These are phyloP conservation scores for Oreamnos americanus DNA, from an alignment of 2,113 vertebrate species.

Conservation along the genomic window DNA sequence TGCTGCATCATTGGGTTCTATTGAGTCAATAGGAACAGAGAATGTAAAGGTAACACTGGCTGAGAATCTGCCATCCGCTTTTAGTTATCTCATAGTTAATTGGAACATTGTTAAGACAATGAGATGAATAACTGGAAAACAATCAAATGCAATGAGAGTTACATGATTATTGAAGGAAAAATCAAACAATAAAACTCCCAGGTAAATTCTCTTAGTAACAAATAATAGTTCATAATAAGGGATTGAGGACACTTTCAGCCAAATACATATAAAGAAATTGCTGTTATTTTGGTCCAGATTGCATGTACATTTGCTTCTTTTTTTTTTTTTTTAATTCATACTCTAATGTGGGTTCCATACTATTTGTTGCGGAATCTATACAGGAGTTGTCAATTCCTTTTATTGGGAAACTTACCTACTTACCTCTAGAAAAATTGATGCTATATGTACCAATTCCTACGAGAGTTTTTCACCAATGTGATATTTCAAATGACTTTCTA, in stretches of 20 bases:
- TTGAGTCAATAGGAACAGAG: not conserved
- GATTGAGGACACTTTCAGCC: not conserved
- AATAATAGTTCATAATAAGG: not conserved
- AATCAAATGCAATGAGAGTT: not conserved
- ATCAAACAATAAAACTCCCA: not conserved
- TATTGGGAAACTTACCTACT: no score
- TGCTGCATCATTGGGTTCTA: not conserved
- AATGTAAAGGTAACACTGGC: not conserved
- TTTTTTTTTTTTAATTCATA: not conserved
- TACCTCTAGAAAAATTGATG: not conserved
- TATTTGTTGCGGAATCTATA: not conserved
- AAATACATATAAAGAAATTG: not conserved
- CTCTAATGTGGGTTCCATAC: not conserved
- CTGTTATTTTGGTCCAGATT: not conserved
- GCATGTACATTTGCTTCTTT: not conserved
- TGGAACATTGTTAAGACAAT: not conserved
- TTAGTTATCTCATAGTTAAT: not conserved
- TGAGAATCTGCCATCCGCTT: accelerated
- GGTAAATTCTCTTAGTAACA: not conserved
- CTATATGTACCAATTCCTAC: not conserved
- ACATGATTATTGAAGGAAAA: not conserved
- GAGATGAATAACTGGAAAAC: not conserved
- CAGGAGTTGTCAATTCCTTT: not conserved
- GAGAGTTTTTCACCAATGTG: not conserved
- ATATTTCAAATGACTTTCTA: not conserved